A percentile compares a stretch with the other conserved stretches of the same genome.
Evolutionary conservation across 1,140 invertebrate genomes (phyloP).

Genomic region (Chironomus striatipennis): DNA sequence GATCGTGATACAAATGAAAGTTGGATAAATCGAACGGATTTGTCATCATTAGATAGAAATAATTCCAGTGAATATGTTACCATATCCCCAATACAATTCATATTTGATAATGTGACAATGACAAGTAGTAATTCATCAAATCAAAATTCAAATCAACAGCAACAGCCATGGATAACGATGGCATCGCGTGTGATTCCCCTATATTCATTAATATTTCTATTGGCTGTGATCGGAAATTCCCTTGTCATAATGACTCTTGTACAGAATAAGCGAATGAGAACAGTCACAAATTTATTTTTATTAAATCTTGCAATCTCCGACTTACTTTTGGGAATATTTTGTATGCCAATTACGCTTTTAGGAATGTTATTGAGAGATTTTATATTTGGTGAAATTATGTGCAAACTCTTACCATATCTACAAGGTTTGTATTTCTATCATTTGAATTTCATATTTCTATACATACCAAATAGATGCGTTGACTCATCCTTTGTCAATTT

Average conservation of each 20-base stretch:
- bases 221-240: conserved; percentile 69
- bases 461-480: not conserved
- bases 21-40: conserved; percentile 5
- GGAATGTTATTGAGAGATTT: conserved; percentile 49
- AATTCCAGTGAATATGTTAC: not conserved
- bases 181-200: conserved; percentile 46
- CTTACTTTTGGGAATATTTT: conserved; percentile 62
- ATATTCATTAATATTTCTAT: conserved; percentile 67
- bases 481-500: not conserved
- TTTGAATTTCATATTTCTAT: conserved; percentile 24
- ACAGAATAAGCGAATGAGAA: conserved; percentile 76
- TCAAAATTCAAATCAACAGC: not conserved
- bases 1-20: not conserved
- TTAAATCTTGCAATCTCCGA: conserved; percentile 79
- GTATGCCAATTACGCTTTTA: conserved; percentile 32
- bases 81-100: not conserved
- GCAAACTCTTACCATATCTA: conserved; percentile 74
- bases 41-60: not conserved
- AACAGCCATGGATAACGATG: conserved; percentile 15
- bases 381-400: conserved; percentile 71
- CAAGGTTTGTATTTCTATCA: conserved; percentile 52
- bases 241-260: conserved; percentile 71
- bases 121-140: not conserved
- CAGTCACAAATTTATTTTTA: conserved; percentile 80
- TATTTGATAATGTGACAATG: not conserved